phyloP scores from a whole-genome alignment of 92 coral and sea anemone species.

The Ricordea florida region DNA sequence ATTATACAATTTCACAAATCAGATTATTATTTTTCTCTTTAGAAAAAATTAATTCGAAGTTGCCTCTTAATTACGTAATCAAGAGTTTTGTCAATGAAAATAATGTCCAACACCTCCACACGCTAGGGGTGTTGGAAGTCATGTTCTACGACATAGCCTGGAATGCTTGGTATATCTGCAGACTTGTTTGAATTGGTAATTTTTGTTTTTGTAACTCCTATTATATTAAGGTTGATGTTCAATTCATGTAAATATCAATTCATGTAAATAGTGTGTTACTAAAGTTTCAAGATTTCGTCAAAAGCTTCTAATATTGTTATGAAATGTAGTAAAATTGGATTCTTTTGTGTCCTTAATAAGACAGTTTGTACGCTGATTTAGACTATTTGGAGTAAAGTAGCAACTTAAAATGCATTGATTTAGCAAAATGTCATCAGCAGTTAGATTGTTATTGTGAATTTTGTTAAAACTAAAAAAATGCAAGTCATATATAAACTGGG shows the following conservation, averaged over 20 bases:
- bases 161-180: neutral
- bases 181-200: slow-evolving; percentile 1
- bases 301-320: slow-evolving; percentile 37
- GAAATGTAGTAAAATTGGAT: slow-evolving; percentile 13
- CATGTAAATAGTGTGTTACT: neutral
- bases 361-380: neutral
- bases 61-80: too few relatives aligned
- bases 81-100: too few relatives aligned
- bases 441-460: neutral
- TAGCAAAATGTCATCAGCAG: too few relatives aligned
- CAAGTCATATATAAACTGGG: slow-evolving; percentile 1
- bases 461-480: neutral
- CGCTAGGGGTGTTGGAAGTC: slow-evolving; percentile 4
- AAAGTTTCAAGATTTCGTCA: slow-evolving; percentile 19
- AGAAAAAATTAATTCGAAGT: too few relatives aligned
- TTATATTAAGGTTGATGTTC: slow-evolving; percentile 11
- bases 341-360: slow-evolving; percentile 1
- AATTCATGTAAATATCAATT: too few relatives aligned
- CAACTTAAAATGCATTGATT: slow-evolving; percentile 4
- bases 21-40: too few relatives aligned
- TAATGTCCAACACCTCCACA: too few relatives aligned
- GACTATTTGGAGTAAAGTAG: slow-evolving; percentile 19
- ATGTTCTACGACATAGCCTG: neutral
- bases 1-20: too few relatives aligned
- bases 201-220: slow-evolving; percentile 33